These are phyloP conservation scores for Microchrysa polita DNA, from an alignment of 2,888 invertebrate genomes.

Conservation along the genomic window DNA sequence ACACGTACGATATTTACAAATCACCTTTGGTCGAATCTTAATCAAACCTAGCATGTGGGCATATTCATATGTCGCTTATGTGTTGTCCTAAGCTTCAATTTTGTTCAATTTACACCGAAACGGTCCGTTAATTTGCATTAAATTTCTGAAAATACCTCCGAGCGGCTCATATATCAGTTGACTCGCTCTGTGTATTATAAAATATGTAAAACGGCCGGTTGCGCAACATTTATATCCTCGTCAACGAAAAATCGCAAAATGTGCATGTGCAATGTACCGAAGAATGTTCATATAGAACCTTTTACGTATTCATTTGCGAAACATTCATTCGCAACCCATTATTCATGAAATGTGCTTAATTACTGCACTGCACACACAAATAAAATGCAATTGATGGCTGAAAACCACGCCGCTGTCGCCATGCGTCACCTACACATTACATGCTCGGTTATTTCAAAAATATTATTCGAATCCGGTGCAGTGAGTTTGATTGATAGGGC, in stretches of 20 bases:
- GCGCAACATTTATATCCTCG: constrained; percentile 35
- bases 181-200: background rate
- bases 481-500: background rate
- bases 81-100: too few relatives aligned
- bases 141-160: constrained; percentile 31
- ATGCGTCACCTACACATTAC: constrained; percentile 22
- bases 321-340: constrained; percentile 38
- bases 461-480: background rate
- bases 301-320: constrained; percentile 28
- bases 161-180: constrained; percentile 32
- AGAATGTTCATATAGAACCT: constrained; percentile 32
- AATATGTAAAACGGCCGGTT: constrained; percentile 14
- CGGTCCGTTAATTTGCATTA: constrained; percentile 35
- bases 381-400: constrained; percentile 24
- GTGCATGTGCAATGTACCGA: constrained; percentile 10
- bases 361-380: constrained; percentile 38
- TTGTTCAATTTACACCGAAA: constrained; percentile 19
- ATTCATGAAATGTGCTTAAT: constrained; percentile 44
- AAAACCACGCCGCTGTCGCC: background rate
- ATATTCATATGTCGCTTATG: background rate
- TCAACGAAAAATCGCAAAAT: constrained; percentile 4
- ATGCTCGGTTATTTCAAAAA: constrained; percentile 17
- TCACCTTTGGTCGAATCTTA: background rate
- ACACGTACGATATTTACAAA: background rate
- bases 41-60: constrained; percentile 24